phyloP scores from a whole-genome alignment of 1,140 invertebrate genomes.

The Argopecten irradians region DNA sequence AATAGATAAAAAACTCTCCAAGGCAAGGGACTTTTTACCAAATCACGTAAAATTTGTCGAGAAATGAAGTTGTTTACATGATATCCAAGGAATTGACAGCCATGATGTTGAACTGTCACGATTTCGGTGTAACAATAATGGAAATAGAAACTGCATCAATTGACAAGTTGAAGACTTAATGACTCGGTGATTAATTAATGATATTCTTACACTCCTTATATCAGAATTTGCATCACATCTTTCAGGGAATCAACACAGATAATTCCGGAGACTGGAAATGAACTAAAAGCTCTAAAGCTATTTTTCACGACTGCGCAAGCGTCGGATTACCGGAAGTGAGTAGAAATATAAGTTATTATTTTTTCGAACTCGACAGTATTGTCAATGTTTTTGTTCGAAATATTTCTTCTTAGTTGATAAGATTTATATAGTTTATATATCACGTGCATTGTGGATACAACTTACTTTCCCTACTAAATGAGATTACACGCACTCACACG shows the following conservation, averaged over 20 bases:
- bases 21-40: no score
- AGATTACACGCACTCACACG: slow-evolving; percentile 19
- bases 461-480: neutral
- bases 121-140: neutral
- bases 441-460: neutral
- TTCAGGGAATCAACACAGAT: neutral
- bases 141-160: neutral
- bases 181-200: neutral
- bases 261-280: neutral
- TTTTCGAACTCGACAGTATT: neutral
- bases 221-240: neutral
- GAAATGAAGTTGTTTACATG: neutral
- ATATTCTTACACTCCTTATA: neutral
- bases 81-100: slow-evolving; percentile 9
- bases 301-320: neutral
- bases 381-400: neutral
- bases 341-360: neutral
- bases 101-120: neutral
- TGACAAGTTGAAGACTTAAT: neutral
- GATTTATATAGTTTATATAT: no score
- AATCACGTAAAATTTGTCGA: neutral
- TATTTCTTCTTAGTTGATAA: neutral
- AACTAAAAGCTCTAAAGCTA: neutral
- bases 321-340: neutral
- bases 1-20: no score